Conservation (phyloP, 1,140 invertebrate genomes). For the Spodoptera frugiperda region DNA sequence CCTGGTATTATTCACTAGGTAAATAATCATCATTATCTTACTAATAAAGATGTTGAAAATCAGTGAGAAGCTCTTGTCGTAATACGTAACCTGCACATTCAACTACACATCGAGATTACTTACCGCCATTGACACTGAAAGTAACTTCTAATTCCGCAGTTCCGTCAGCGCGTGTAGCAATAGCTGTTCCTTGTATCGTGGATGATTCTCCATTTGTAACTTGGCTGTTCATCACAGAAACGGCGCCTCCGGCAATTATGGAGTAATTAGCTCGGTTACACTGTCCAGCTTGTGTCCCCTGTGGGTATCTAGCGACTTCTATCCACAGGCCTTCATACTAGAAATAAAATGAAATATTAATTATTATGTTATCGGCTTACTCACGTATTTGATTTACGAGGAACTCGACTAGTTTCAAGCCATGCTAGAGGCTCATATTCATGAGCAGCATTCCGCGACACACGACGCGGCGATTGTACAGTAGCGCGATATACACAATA, state of each 20-base stretch:
- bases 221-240: constrained; percentile 58
- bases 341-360: background rate
- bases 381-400: too few relatives aligned
- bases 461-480: too few relatives aligned
- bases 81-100: too few relatives aligned
- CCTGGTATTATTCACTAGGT: too few relatives aligned
- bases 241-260: background rate
- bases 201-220: background rate
- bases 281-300: constrained; percentile 63
- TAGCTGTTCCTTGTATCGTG: constrained; percentile 50
- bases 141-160: constrained; percentile 68
- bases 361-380: too few relatives aligned
- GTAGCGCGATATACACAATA: too few relatives aligned
- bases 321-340: constrained; percentile 76
- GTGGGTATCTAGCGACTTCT: constrained; percentile 70
- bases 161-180: constrained; percentile 47
- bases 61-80: too few relatives aligned
- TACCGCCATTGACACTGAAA: constrained; percentile 6
- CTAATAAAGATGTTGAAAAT: too few relatives aligned
- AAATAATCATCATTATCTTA: too few relatives aligned
- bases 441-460: too few relatives aligned
- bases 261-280: constrained; percentile 68
- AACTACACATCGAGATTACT: background rate
- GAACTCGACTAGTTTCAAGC: too few relatives aligned
- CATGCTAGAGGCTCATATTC: too few relatives aligned